These are phyloP conservation scores for Strigamia transsilvanica DNA, from an alignment of 2,888 invertebrate genomes.

Conservation along the genomic window DNA sequence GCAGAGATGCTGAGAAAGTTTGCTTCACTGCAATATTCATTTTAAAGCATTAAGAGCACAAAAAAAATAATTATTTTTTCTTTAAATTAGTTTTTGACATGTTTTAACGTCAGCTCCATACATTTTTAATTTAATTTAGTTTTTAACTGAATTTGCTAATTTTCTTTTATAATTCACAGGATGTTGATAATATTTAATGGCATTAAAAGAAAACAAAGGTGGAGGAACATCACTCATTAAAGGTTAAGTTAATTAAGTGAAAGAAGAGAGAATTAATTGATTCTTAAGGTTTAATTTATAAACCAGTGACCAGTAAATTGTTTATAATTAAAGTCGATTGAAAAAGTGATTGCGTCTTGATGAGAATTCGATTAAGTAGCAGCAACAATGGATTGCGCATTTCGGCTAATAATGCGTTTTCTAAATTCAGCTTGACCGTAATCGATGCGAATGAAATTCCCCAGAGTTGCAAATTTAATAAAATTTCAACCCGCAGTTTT, in stretches of 20 bases:
- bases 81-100: background rate
- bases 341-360: background rate
- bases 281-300: background rate
- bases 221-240: background rate
- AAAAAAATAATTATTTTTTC: constrained; percentile 33
- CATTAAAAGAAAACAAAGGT: background rate
- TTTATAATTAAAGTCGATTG: background rate
- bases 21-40: constrained; percentile 27
- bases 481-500: background rate
- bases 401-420: background rate
- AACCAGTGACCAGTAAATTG: background rate
- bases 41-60: background rate
- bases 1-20: constrained; percentile 34
- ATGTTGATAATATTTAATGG: background rate
- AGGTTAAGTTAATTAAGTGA: constrained; percentile 28
- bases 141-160: no score
- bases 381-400: constrained; percentile 13
- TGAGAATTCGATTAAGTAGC: background rate
- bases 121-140: no score
- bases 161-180: background rate
- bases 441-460: constrained; percentile 7
- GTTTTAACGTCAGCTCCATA: no score
- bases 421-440: constrained; percentile 10
- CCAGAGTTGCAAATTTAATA: constrained; percentile 10
- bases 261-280: constrained; percentile 18